phyloP scores from a whole-genome alignment of 2,888 invertebrate genomes.

The Alsophila aescularia region DNA sequence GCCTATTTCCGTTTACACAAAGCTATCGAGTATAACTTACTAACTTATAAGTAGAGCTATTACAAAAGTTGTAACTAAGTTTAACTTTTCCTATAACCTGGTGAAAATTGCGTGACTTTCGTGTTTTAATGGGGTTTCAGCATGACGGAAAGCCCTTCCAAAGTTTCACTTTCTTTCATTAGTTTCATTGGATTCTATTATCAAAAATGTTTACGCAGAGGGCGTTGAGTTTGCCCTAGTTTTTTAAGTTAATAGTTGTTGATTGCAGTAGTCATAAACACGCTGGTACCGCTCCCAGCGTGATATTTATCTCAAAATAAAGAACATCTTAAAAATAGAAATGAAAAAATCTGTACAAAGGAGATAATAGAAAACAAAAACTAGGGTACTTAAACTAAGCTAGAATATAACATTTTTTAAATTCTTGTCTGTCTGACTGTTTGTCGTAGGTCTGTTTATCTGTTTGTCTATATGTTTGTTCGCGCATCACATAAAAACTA shows the following conservation, averaged over 20 bases:
- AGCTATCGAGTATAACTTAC: not conserved
- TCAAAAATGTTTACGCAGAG: slow-evolving; percentile 43
- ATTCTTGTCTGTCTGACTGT: too few relatives aligned
- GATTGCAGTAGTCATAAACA: slow-evolving; percentile 13
- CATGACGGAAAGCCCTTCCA: slow-evolving; percentile 47
- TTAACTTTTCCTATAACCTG: slow-evolving; percentile 31
- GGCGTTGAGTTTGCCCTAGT: slow-evolving; percentile 39
- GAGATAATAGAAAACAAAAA: too few relatives aligned
- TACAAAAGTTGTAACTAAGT: slow-evolving; percentile 36
- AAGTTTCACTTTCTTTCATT: slow-evolving; percentile 43
- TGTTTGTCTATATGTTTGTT: too few relatives aligned
- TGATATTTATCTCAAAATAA: slow-evolving; percentile 4
- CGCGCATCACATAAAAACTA: too few relatives aligned
- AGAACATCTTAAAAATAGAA: too few relatives aligned
- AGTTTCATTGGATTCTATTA: slow-evolving; percentile 44
- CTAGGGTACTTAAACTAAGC: too few relatives aligned
- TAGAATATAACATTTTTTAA: too few relatives aligned
- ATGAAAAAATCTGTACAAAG: too few relatives aligned
- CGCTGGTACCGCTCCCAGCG: slow-evolving; percentile 8
- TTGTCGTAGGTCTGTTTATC: too few relatives aligned
- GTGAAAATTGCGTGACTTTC: slow-evolving; percentile 48
- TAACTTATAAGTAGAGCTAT: slow-evolving; percentile 23
- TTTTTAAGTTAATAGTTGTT: slow-evolving; percentile 17
- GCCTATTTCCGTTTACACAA: not conserved
- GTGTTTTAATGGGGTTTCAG: slow-evolving; percentile 49